Evolutionary conservation across 2,113 vertebrate genomes (phyloP).

Genomic region (Hypanus sabinus): DNA sequence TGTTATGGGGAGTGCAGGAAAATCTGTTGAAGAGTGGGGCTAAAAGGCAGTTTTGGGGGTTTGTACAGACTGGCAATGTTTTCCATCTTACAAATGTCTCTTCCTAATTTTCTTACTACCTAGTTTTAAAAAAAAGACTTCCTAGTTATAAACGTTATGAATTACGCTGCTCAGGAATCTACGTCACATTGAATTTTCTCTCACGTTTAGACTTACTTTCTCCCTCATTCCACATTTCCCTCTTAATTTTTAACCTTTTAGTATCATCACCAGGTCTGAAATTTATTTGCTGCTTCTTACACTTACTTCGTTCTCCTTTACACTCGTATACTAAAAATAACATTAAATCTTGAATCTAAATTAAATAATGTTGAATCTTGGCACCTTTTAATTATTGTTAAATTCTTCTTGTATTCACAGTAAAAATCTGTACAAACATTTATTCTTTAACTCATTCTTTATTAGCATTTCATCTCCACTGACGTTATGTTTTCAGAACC

Average conservation of each 20-base stretch:
- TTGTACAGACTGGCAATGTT: background rate
- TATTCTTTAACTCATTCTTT: background rate
- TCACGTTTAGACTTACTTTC: background rate
- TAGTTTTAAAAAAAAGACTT: too few species aligned
- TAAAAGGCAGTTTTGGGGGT: background rate
- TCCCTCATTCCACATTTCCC: background rate
- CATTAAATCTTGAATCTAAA: too few species aligned
- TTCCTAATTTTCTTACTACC: too few species aligned
- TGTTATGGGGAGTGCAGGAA: slow-evolving; percentile 11
- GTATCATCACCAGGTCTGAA: background rate
- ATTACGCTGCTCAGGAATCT: background rate
- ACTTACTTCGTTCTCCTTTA: too few species aligned
- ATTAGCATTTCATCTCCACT: background rate
- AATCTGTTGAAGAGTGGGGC: background rate
- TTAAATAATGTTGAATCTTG: background rate
- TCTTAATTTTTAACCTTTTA: background rate
- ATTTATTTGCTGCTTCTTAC: too few species aligned
- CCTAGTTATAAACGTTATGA: too few species aligned
- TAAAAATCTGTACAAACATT: background rate
- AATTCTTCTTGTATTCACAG: background rate
- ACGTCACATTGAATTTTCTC: background rate
- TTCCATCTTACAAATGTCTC: background rate
- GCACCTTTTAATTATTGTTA: background rate
- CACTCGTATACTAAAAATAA: too few species aligned
- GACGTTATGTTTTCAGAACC: background rate